Evolutionary conservation across 1,140 invertebrate species (phyloP).

Genomic region (Neodiprion pinetum): DNA sequence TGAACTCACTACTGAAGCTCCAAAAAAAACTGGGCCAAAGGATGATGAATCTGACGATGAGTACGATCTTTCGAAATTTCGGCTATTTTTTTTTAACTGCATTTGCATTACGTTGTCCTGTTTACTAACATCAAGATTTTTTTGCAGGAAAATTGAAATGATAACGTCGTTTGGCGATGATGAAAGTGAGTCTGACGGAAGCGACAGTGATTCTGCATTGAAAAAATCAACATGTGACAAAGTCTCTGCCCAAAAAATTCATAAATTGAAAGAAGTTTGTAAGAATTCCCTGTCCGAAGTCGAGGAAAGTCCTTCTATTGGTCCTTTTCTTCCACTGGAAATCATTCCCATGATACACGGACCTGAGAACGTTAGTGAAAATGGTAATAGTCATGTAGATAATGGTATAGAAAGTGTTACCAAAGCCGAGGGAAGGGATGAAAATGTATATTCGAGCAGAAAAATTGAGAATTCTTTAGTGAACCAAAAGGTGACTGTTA

Average conservation of each 20-base stretch:
- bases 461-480: neutral
- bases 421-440: too few species aligned
- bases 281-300: neutral
- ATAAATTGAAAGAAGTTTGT: neutral
- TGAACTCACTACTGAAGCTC: constrained; percentile 21
- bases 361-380: constrained; percentile 23
- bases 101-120: constrained; percentile 17
- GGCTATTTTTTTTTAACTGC: constrained; percentile 22
- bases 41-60: constrained; percentile 62
- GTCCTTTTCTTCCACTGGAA: constrained; percentile 32
- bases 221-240: neutral
- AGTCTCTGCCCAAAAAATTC: constrained; percentile 9
- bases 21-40: constrained; percentile 26
- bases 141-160: constrained; percentile 67
- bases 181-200: constrained; percentile 54
- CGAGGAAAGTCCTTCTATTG: constrained; percentile 25
- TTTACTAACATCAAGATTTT: constrained; percentile 27
- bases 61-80: constrained; percentile 44
- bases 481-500: constrained; percentile 7
- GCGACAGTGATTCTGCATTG: constrained; percentile 32
- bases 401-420: too few species aligned
- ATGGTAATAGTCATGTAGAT: neutral
- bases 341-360: constrained; percentile 33
- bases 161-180: constrained; percentile 67
- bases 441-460: neutral